Evolutionary conservation across 2,113 vertebrate species (phyloP), one percentile per base, ranked within the genome.

Genomic region (Numenius arquata): DNA sequence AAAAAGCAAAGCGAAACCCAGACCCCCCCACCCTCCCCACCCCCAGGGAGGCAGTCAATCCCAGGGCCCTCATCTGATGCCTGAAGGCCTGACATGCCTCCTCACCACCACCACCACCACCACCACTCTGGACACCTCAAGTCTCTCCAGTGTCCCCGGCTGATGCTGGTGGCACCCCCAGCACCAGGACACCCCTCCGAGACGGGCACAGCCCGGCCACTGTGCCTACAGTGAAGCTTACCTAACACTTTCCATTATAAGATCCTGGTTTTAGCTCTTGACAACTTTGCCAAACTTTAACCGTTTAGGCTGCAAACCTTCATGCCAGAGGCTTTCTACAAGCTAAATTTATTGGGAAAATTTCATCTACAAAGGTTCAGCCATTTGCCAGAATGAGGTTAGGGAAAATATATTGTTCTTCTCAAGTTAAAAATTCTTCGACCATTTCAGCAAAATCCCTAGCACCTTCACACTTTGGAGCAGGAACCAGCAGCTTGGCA

Each of bases 301-400:
- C 96, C 96, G 96, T 96, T 96, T 96, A 89, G 94, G 95, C 71
- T 66, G 94, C 48, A 47, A 78, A 36, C 81, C 66, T 70, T 82
- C 84, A 40, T 36, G 95, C 95, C 96, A 97, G 91, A 95, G 89
- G 89, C 91, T 95, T 95, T 96, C 95, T 65, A 90, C 34, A 0
- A 93, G 84, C 76, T 88, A 19, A 89, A 95, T 96, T 96, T 96
- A 96, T 97, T 90, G 92, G 95, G 94, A 93, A 97, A 96, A 95
- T 88, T 95, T 95, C 84, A 91, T 65, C 94, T 96, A 88, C 89
- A 95, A 96, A 95, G 93, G 80, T 82, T 89, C 62, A 85, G 71
- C 77, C 86, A 93, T 92, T 95, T 96, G 95, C 96, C 96, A 96
- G 96, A 89, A 96, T 91, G 95, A 96, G 91, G 89, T 96, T 96